Percentiles rank a stretch among this genome's conserved stretches.
These are phyloP conservation scores for Apotomis capreana DNA, from an alignment of 2,888 invertebrate genomes.

Conservation along the genomic window DNA sequence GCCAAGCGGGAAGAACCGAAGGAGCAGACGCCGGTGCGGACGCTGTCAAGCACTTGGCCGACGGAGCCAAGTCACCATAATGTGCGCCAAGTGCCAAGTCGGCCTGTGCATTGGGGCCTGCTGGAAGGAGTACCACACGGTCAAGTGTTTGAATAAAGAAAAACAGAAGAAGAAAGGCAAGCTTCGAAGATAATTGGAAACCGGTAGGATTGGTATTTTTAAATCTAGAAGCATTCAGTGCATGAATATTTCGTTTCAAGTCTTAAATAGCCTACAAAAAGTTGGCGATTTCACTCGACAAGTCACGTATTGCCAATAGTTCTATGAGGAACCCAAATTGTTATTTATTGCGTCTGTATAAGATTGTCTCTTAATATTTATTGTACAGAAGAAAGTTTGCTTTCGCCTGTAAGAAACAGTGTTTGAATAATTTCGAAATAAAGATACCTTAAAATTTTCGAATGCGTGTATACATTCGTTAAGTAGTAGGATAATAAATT, in stretches of 20 bases:
- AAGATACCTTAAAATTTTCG: too few species aligned
- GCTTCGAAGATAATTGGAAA: constrained; percentile 11
- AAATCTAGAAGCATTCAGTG: background rate
- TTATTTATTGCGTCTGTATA: too few species aligned
- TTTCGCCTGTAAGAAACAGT: too few species aligned
- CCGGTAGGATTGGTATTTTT: background rate
- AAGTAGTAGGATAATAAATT: too few species aligned
- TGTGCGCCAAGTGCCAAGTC: constrained; percentile 39
- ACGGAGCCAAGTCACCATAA: constrained; percentile 29
- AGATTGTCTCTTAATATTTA: too few species aligned
- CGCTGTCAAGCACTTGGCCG: constrained; percentile 38
- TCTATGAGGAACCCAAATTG: too few species aligned
- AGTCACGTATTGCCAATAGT: too few species aligned
- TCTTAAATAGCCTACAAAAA: too few species aligned
- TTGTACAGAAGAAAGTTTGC: too few species aligned
- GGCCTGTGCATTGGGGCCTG: constrained; percentile 30
- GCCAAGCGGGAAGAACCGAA: constrained; percentile 21
- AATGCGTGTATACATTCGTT: too few species aligned
- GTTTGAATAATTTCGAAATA: too few species aligned
- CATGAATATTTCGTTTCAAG: background rate
- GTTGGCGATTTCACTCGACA: too few species aligned
- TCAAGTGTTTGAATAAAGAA: constrained; percentile 34
- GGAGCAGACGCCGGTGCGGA: constrained; percentile 32
- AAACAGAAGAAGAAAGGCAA: constrained; percentile 34
- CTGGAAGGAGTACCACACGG: constrained; percentile 38